Conservation (phyloP, 2,113 vertebrate genomes). For the Macaca mulatta region DNA sequence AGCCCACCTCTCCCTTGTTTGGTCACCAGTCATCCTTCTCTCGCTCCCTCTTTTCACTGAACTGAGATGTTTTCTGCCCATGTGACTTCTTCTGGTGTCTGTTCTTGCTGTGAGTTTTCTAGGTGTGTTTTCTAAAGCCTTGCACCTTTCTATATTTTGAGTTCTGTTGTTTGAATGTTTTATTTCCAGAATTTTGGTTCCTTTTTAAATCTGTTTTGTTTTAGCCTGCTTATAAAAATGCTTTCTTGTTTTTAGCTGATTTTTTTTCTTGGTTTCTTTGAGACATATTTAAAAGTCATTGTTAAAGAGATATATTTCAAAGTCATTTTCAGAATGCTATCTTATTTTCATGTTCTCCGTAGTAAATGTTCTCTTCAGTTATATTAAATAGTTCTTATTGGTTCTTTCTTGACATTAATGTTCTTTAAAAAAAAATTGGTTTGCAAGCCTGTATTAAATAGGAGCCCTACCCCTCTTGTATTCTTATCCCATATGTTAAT, state of each 20-base stretch:
- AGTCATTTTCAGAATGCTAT: neutral
- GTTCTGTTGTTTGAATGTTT: neutral
- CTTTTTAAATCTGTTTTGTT: neutral
- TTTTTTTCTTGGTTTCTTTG: neutral
- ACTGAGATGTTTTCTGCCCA: neutral
- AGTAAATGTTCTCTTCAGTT: neutral
- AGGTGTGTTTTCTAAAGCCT: neutral
- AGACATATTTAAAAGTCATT: neutral
- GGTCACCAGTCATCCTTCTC: neutral
- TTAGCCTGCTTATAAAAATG: neutral
- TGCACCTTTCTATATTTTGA: neutral
- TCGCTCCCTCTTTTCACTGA: neutral
- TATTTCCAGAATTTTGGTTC: neutral
- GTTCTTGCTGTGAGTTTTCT: neutral
- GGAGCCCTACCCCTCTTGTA: neutral
- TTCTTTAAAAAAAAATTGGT: neutral
- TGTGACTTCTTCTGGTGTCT: neutral
- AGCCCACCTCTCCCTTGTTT: neutral
- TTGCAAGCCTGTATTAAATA: neutral
- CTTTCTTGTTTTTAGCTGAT: neutral
- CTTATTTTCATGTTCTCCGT: slow-evolving; percentile 31
- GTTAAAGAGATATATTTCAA: neutral
- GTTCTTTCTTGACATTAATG: neutral
- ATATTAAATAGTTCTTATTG: neutral
- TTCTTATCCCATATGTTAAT: neutral